Evolutionary conservation across 1,140 invertebrate genomes (phyloP).

Genomic region (Sipha flava): DNA sequence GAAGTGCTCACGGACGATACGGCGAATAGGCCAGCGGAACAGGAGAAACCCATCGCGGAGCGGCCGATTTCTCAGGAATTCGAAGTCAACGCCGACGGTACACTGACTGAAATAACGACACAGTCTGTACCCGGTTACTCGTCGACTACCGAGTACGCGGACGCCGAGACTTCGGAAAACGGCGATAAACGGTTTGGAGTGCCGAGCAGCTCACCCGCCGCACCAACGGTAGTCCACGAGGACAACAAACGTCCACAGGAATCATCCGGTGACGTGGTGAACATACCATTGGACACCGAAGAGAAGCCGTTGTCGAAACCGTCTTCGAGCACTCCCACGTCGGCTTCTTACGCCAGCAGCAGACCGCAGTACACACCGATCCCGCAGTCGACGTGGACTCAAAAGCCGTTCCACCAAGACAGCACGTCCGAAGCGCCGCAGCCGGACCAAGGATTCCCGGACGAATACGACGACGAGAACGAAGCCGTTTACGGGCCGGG

Average conservation of each 20-base stretch:
- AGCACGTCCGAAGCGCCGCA: constrained; percentile 33
- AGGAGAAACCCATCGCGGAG: not conserved
- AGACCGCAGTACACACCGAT: not conserved
- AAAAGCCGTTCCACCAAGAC: constrained; percentile 32
- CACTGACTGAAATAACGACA: not conserved
- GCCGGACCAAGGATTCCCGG: constrained; percentile 45
- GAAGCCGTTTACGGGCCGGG: constrained; percentile 69
- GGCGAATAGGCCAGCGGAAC: not conserved
- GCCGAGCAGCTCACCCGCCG: not conserved
- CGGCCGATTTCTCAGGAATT: not conserved
- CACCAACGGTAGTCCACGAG: not conserved
- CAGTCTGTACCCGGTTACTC: not conserved
- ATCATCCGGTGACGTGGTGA: not conserved
- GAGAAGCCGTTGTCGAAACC: not conserved
- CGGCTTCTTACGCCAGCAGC: not conserved
- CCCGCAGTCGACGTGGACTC: constrained; percentile 32
- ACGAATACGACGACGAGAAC: constrained; percentile 62
- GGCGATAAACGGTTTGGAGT: not conserved
- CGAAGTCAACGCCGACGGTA: not conserved
- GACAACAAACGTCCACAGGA: not conserved
- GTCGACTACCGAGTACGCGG: not conserved
- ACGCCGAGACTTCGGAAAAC: not conserved
- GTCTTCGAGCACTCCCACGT: not conserved
- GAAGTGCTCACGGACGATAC: not conserved
- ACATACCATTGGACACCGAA: not conserved